phyloP scores from a whole-genome alignment of 1,140 invertebrate species.

The Calephelis virginiensis region DNA sequence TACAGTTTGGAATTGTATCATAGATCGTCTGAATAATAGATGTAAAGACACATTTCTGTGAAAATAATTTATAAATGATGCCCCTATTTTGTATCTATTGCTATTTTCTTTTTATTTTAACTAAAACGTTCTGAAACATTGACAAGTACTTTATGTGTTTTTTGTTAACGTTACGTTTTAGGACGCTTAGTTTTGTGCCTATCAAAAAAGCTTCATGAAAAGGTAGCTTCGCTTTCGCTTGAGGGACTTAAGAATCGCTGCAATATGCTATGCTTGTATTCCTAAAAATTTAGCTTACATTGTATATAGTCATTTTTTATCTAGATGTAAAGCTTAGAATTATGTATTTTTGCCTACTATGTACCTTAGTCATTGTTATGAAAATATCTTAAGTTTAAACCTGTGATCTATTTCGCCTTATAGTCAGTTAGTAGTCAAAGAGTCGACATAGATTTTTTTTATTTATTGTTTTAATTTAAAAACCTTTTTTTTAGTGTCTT shows the following conservation, averaged over 20 bases:
- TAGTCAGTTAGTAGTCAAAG: slow-evolving; percentile 1
- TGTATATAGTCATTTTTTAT: background rate
- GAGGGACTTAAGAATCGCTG: background rate
- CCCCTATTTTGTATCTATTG: too few species aligned
- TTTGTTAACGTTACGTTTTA: too few species aligned
- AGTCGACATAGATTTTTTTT: background rate
- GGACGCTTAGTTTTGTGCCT: too few species aligned
- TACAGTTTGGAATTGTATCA: too few species aligned
- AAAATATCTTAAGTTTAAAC: slow-evolving; percentile 16
- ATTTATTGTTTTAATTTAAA: background rate
- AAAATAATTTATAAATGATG: too few species aligned
- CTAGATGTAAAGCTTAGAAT: slow-evolving; percentile 10
- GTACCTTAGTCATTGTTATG: slow-evolving; percentile 4
- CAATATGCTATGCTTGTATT: background rate
- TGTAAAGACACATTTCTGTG: too few species aligned
- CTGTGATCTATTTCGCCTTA: slow-evolving; percentile 15
- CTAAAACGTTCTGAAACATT: too few species aligned
- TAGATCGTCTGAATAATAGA: too few species aligned
- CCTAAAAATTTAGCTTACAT: background rate
- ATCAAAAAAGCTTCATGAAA: too few species aligned
- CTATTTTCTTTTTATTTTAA: too few species aligned
- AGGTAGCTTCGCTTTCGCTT: too few species aligned
- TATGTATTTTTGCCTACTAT: slow-evolving; percentile 6
- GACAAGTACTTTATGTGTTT: too few species aligned
- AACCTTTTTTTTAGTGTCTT: background rate